phyloP scores from a whole-genome alignment of 2,888 invertebrate genomes.

The Zeuzera pyrina region DNA sequence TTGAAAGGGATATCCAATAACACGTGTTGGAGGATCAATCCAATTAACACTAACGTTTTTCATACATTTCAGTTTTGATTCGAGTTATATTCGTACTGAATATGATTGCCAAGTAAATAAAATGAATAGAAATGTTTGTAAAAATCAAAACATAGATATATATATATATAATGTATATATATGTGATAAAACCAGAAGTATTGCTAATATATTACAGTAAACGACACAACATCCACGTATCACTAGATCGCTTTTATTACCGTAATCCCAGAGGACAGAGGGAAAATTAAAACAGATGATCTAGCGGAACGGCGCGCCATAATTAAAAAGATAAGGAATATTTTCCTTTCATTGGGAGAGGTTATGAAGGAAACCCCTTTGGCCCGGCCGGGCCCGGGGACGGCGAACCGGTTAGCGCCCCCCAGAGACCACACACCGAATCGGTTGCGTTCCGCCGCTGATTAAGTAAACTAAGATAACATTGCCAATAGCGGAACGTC shows the following conservation, averaged over 20 bases:
- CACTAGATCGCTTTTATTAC: conserved; percentile 24
- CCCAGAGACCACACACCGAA: conserved; percentile 50
- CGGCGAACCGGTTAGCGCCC: conserved; percentile 60
- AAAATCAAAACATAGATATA: too few species aligned
- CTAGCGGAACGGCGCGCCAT: conserved; percentile 54
- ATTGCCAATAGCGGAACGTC: conserved; percentile 57
- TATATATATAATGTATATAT: too few species aligned
- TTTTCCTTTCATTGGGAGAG: conserved; percentile 46
- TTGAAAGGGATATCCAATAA: too few species aligned
- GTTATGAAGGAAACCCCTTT: conserved; percentile 55
- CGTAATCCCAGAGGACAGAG: conserved; percentile 38
- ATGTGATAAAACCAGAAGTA: too few species aligned
- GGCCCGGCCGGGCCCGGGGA: conserved; percentile 32
- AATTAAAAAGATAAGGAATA: conserved; percentile 73
- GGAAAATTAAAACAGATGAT: conserved; percentile 70
- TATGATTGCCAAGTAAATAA: too few species aligned
- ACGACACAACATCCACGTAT: conserved; percentile 16
- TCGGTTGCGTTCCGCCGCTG: conserved; percentile 53
- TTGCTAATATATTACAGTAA: too few species aligned
- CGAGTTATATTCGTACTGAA: too few species aligned
- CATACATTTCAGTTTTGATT: too few species aligned
- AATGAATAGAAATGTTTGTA: too few species aligned
- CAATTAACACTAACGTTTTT: too few species aligned
- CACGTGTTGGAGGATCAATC: too few species aligned
- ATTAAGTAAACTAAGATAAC: conserved; percentile 73